Conservation (phyloP, 2,113 vertebrate species). For the Petroica traversi region DNA sequence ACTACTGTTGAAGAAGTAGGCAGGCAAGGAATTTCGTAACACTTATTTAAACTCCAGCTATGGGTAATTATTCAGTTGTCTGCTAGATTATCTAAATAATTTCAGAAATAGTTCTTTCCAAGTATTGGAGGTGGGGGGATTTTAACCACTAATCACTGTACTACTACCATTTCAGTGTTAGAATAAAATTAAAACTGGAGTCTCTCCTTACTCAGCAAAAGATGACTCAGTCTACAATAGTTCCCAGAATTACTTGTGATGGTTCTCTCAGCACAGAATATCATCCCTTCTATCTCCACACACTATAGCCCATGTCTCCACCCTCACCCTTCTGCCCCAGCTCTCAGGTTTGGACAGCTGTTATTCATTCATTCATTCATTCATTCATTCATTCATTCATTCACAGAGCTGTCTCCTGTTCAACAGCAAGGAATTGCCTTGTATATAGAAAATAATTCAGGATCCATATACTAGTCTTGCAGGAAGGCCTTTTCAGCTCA, state of each 20-base stretch:
- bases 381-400: not conserved
- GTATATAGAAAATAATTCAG: not conserved
- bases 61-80: not conserved
- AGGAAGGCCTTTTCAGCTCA: not conserved
- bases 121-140: not conserved
- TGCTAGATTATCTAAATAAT: not conserved
- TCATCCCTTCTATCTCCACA: not conserved
- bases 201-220: not conserved
- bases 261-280: not conserved
- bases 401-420: not conserved
- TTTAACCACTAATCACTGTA: not conserved
- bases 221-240: not conserved
- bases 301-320: not conserved
- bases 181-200: not conserved
- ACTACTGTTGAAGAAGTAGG: not conserved
- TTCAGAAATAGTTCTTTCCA: not conserved
- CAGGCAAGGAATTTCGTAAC: not conserved
- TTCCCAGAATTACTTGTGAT: not conserved
- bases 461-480: not conserved
- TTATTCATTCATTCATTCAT: not conserved
- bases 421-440: not conserved
- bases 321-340: not conserved
- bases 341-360: not conserved
- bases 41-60: not conserved
- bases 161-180: not conserved